A percentile compares a stretch with the other conserved stretches of the same genome.
phyloP scores from a whole-genome alignment of 2,113 vertebrate genomes.

The Indicator indicator region DNA sequence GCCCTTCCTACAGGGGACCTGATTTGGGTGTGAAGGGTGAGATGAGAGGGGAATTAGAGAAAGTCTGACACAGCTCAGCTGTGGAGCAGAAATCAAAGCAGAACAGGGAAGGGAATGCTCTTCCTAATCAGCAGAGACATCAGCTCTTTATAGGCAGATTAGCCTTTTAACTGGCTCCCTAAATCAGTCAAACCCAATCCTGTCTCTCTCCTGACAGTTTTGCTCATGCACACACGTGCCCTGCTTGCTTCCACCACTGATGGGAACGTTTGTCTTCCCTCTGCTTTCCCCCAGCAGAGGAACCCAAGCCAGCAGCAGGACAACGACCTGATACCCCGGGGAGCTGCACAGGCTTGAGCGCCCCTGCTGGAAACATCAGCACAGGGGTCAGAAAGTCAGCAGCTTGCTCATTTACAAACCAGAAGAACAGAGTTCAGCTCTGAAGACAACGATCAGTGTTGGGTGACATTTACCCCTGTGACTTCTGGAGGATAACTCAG shows the following conservation, averaged over 20 bases:
- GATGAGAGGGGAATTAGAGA: no score
- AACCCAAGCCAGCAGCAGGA: not conserved
- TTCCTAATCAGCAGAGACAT: not conserved
- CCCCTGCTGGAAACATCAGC: no score
- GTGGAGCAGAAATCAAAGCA: not conserved
- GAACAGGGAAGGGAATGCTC: not conserved
- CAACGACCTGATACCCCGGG: not conserved
- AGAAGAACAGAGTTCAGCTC: not conserved
- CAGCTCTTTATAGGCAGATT: not conserved
- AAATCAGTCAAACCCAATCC: not conserved
- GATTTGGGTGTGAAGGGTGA: no score
- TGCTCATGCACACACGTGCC: fast-evolving
- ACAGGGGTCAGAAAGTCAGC: no score
- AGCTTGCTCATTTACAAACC: not conserved
- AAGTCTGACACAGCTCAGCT: not conserved
- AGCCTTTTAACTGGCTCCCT: not conserved
- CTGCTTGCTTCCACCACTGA: not conserved
- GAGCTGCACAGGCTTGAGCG: not conserved
- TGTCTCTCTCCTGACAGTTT: not conserved
- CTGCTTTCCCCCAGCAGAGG: not conserved
- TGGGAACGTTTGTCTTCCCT: not conserved
- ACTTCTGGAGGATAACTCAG: not conserved
- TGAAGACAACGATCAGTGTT: not conserved
- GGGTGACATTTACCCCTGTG: not conserved
- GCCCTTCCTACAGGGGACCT: not conserved